These are phyloP conservation scores for Eueides isabella DNA, from an alignment of 1,140 invertebrate genomes.

Conservation along the genomic window DNA sequence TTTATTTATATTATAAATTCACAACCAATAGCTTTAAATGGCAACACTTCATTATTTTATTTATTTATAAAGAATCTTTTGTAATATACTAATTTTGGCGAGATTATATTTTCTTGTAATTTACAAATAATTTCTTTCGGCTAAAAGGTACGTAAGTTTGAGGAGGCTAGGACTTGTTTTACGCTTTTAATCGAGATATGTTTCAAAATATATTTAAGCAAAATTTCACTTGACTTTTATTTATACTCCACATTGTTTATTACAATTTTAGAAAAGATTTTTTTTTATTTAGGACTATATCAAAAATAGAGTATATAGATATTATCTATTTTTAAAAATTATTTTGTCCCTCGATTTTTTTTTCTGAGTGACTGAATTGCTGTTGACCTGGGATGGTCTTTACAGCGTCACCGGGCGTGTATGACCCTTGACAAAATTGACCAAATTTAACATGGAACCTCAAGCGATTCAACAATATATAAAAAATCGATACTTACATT, in stretches of 20 bases:
- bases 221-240: slow-evolving; percentile 45
- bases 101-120: slow-evolving; percentile 22
- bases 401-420: no score
- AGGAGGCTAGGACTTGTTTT: slow-evolving; percentile 53
- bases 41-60: slow-evolving; percentile 18
- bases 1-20: background rate
- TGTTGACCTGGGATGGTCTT: no score
- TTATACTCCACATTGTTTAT: slow-evolving; percentile 24
- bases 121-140: slow-evolving; percentile 20
- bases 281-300: no score
- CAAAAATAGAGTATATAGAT: no score
- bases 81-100: slow-evolving; percentile 26
- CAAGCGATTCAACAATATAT: no score
- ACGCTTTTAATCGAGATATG: slow-evolving; percentile 64
- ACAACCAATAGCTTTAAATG: slow-evolving; percentile 3
- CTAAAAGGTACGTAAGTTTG: slow-evolving; percentile 12
- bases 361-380: no score
- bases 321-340: no score
- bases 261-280: no score
- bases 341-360: no score
- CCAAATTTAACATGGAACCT: no score
- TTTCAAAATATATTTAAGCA: slow-evolving; percentile 66
- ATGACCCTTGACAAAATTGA: no score
- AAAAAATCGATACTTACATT: no score
- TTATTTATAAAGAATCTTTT: slow-evolving; percentile 24